phyloP scores from a whole-genome alignment of 2,888 invertebrate species.

The Athalia rosae region DNA sequence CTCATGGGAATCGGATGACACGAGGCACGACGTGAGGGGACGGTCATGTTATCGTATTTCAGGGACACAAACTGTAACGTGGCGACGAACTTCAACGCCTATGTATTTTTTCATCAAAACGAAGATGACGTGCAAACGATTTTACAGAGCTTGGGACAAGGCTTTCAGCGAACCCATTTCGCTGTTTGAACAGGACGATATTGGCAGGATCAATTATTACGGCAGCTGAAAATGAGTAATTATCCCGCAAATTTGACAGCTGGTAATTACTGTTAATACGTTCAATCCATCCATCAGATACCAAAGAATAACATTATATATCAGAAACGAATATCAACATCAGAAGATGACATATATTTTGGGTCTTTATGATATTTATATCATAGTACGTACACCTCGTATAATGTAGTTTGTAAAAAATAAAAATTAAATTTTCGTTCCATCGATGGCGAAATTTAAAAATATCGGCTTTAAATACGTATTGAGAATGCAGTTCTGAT shows the following conservation, averaged over 20 bases:
- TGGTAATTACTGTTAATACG: no score
- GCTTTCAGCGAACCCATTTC: slow-evolving; percentile 76
- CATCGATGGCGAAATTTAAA: neutral
- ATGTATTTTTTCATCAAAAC: slow-evolving; percentile 73
- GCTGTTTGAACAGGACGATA: slow-evolving; percentile 70
- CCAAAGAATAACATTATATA: no score
- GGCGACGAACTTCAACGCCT: slow-evolving; percentile 74
- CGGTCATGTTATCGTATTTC: slow-evolving; percentile 52
- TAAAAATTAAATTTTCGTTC: slow-evolving; percentile 7
- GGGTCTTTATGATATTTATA: neutral
- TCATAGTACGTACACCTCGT: neutral
- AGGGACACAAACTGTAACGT: slow-evolving; percentile 74
- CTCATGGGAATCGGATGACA: neutral
- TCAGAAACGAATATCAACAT: slow-evolving; percentile 4
- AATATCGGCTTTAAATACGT: neutral
- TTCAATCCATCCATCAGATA: no score
- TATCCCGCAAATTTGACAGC: no score
- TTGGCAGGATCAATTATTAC: no score
- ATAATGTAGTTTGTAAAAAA: slow-evolving; percentile 1
- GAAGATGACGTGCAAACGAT: slow-evolving; percentile 73
- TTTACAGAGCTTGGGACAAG: slow-evolving; percentile 75
- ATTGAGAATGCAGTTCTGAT: no score
- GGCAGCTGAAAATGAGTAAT: no score
- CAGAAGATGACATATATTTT: neutral
- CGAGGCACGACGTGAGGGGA: slow-evolving; percentile 1